A percentile compares a stretch with the other conserved stretches of the same genome.
These are phyloP conservation scores for Lagopus leucura DNA, from an alignment of 2,113 vertebrate species.

Conservation along the genomic window DNA sequence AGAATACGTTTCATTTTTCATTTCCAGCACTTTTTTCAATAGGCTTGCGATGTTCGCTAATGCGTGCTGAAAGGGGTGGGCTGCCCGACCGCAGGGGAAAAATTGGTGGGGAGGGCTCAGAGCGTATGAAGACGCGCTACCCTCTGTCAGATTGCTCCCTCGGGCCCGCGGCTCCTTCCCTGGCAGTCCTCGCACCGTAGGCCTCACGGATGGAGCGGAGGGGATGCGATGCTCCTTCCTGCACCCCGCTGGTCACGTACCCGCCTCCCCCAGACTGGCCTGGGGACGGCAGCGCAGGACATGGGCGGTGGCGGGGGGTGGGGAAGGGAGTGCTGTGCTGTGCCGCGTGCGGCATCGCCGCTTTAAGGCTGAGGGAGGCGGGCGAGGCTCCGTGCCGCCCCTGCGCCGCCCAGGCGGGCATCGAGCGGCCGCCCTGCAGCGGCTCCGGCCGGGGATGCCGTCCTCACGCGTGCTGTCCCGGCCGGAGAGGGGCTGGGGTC, in stretches of 20 bases:
- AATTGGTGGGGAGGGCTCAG: constrained; percentile 41
- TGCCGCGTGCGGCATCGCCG: background rate
- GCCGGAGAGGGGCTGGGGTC: background rate
- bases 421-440: too few species aligned
- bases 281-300: background rate
- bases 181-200: background rate
- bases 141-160: constrained; percentile 5
- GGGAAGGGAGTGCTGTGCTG: too few species aligned
- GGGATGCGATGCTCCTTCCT: background rate
- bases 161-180: background rate
- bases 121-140: background rate
- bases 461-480: background rate
- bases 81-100: constrained; percentile 8
- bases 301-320: background rate
- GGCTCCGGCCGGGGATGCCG: background rate
- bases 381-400: too few species aligned
- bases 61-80: constrained; percentile 35
- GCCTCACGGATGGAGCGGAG: accelerated
- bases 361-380: constrained; percentile 15
- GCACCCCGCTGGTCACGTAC: accelerated
- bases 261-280: background rate
- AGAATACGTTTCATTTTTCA: constrained; percentile 71
- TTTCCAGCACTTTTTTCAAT: constrained; percentile 71
- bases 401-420: too few species aligned
- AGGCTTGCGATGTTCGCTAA: constrained; percentile 65